Percentiles rank a stretch among this genome's conserved stretches.
These are phyloP conservation scores for Drosophila arawakana DNA, from an alignment of 1,140 invertebrate species.

Conservation along the genomic window DNA sequence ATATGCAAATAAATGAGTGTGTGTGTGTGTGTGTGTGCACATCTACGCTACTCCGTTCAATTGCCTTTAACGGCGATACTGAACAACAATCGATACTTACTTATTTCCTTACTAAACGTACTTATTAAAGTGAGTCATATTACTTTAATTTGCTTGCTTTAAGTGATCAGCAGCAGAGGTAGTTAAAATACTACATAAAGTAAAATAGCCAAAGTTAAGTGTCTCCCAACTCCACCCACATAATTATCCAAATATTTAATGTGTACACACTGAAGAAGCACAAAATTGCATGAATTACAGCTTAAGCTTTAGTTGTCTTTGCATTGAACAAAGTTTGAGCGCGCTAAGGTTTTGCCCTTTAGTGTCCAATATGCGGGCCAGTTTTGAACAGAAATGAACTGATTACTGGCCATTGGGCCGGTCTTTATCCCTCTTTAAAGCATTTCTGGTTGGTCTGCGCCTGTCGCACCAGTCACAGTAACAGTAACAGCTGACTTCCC, in stretches of 20 bases:
- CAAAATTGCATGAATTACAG: slow-evolving; percentile 17
- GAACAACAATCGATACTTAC: too few relatives aligned
- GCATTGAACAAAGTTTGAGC: background rate
- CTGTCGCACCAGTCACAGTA: slow-evolving; percentile 76
- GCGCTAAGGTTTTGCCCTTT: slow-evolving; percentile 1
- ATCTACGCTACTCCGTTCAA: background rate
- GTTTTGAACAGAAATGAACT: slow-evolving; percentile 34
- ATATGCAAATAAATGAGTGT: background rate
- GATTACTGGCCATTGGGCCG: slow-evolving; percentile 59
- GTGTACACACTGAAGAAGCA: slow-evolving; percentile 18
- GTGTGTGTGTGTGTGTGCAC: background rate
- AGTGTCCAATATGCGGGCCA: slow-evolving; percentile 29
- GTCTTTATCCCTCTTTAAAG: slow-evolving; percentile 78
- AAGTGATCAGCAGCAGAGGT: too few relatives aligned
- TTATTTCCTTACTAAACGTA: too few relatives aligned
- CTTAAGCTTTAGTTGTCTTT: background rate
- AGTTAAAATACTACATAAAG: too few relatives aligned
- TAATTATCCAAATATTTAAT: slow-evolving; percentile 1
- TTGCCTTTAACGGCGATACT: too few relatives aligned
- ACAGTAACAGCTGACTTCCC: slow-evolving; percentile 67
- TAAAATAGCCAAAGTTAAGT: background rate
- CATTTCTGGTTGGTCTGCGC: slow-evolving; percentile 78
- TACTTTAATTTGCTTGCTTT: background rate
- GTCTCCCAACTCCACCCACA: slow-evolving; percentile 26
- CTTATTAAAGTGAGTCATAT: background rate